Conservation (phyloP, 1,140 invertebrate species). For the Pseudobourletiella spinata region DNA sequence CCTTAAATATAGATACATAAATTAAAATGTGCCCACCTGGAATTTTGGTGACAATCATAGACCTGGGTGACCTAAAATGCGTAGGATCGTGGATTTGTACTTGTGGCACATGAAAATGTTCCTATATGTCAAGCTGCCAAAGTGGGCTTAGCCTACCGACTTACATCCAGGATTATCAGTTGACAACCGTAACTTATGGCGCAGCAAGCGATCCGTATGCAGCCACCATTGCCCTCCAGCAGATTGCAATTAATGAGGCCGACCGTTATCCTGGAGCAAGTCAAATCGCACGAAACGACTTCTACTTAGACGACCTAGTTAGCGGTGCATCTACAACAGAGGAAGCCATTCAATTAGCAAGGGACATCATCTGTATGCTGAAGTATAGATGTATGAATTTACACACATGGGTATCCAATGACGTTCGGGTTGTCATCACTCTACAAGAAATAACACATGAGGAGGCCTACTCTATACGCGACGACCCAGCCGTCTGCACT, state of each 20-base stretch:
- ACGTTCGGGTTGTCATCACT: background rate
- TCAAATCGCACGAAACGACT: background rate
- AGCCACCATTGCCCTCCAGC: constrained; percentile 37
- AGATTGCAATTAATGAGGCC: constrained; percentile 31
- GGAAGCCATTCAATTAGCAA: constrained; percentile 23
- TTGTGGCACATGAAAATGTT: too few species aligned
- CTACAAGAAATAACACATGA: background rate
- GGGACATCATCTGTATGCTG: constrained; percentile 35
- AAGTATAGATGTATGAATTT: constrained; percentile 31
- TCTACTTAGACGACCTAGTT: constrained; percentile 10
- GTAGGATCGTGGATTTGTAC: too few species aligned
- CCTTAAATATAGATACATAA: too few species aligned
- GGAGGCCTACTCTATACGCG: background rate
- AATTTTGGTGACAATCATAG: too few species aligned
- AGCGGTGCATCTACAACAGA: constrained; percentile 6
- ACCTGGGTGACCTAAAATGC: too few species aligned
- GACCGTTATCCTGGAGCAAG: background rate
- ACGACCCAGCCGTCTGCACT: background rate
- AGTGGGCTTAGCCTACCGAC: too few species aligned
- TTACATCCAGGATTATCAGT: constrained; percentile 30
- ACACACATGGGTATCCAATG: constrained; percentile 15
- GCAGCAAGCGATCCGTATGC: constrained; percentile 37
- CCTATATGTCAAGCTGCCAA: too few species aligned
- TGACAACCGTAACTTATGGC: constrained; percentile 40
- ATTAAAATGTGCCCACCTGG: too few species aligned